These are phyloP conservation scores for Prionailurus bengalensis DNA, from an alignment of 2,113 vertebrate genomes.

Conservation along the genomic window DNA sequence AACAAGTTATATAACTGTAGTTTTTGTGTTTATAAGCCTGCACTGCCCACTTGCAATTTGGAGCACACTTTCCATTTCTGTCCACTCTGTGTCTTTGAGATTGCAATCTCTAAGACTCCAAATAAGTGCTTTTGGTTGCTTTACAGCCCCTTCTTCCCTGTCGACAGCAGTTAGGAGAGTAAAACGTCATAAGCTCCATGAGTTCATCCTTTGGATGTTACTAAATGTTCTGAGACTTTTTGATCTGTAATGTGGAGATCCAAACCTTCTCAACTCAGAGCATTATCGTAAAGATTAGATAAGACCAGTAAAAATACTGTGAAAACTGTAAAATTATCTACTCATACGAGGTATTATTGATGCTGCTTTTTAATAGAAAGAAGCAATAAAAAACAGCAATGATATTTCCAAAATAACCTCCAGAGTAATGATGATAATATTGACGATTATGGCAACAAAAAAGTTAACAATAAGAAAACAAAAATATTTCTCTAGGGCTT, in stretches of 20 bases:
- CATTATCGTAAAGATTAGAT: not conserved
- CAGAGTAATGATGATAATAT: not conserved
- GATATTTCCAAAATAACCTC: not conserved
- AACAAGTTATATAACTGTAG: not conserved
- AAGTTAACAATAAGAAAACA: not conserved
- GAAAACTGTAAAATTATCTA: not conserved
- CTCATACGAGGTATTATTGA: not conserved
- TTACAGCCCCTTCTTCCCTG: not conserved
- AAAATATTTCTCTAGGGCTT: not conserved
- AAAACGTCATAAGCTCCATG: too few relatives aligned
- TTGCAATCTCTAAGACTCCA: not conserved
- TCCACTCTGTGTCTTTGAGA: not conserved
- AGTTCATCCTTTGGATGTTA: not conserved
- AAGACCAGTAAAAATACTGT: not conserved
- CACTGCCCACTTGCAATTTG: not conserved
- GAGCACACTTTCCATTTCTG: not conserved
- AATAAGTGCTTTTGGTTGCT: not conserved
- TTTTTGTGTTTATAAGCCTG: not conserved
- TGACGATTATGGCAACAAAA: not conserved
- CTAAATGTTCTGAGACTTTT: not conserved
- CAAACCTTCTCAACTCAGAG: not conserved
- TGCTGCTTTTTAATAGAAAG: slow-evolving; percentile 5
- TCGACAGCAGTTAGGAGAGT: not conserved
- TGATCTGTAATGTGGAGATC: not conserved
- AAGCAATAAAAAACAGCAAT: not conserved